A percentile compares a stretch with the other conserved stretches of the same genome.
Evolutionary conservation across 1,140 invertebrate genomes (phyloP).

Genomic region (Lasioglossum albipes): DNA sequence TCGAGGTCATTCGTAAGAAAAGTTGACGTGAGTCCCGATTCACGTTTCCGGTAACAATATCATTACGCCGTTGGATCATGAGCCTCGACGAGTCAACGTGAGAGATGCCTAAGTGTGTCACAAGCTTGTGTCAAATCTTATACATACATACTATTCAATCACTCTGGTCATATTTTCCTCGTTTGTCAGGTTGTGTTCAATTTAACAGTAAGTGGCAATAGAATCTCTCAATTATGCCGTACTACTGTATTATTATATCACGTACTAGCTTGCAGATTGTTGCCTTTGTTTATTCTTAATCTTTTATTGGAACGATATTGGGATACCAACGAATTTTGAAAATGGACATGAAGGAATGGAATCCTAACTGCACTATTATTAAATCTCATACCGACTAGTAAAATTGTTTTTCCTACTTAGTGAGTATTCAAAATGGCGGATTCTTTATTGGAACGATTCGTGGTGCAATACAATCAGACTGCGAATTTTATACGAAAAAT

Average conservation of each 20-base stretch:
- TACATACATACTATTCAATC: neutral
- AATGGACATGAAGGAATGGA: neutral
- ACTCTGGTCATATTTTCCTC: neutral
- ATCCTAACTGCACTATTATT: too few relatives aligned
- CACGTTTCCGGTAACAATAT: neutral
- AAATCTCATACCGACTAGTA: too few relatives aligned
- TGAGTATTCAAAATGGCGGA: too few relatives aligned
- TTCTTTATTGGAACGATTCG: too few relatives aligned
- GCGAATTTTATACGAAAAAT: too few relatives aligned
- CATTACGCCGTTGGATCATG: neutral
- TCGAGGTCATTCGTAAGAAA: slow-evolving; percentile 44
- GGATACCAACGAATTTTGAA: too few relatives aligned
- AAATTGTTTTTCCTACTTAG: too few relatives aligned
- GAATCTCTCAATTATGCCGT: neutral
- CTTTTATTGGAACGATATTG: too few relatives aligned
- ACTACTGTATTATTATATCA: neutral
- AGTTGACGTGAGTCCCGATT: neutral
- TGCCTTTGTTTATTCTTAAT: neutral
- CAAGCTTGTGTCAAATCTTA: neutral
- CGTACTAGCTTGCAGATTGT: neutral
- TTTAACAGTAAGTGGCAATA: neutral
- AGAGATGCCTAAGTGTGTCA: neutral
- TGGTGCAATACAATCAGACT: too few relatives aligned
- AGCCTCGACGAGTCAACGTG: too few relatives aligned
- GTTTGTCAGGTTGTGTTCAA: neutral